A percentile compares a stretch with the other conserved stretches of the same genome.
These are phyloP conservation scores for Steinernema carpocapsae DNA, from an alignment of 2,888 invertebrate species.

Conservation along the genomic window DNA sequence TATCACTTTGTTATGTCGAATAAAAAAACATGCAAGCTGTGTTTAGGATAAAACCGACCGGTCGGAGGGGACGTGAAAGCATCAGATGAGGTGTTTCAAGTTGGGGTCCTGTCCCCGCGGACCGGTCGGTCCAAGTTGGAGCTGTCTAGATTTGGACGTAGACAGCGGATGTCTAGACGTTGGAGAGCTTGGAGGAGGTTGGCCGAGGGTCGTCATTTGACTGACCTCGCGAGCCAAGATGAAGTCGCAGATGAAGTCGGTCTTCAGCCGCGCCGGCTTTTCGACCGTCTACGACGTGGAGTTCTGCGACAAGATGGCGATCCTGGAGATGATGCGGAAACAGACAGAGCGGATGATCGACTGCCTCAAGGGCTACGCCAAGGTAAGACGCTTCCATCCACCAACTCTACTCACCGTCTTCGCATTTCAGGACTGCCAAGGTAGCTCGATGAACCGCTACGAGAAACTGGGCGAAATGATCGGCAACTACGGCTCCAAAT, in stretches of 20 bases:
- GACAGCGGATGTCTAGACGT: too few relatives aligned
- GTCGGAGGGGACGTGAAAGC: too few relatives aligned
- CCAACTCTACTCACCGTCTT: background rate
- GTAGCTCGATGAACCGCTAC: background rate
- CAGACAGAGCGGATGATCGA: conserved; percentile 6
- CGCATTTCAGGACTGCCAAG: background rate
- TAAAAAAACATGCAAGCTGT: too few relatives aligned
- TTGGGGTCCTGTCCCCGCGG: too few relatives aligned
- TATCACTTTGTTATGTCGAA: too few relatives aligned
- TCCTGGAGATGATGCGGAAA: conserved; percentile 3
- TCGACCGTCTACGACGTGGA: background rate
- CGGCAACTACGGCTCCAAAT: background rate
- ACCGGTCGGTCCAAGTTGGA: too few relatives aligned
- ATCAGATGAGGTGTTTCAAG: too few relatives aligned
- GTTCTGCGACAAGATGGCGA: background rate
- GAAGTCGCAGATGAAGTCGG: background rate
- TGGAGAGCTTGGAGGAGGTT: too few relatives aligned
- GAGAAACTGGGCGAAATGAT: background rate
- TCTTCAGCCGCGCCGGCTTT: background rate
- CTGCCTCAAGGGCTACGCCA: background rate
- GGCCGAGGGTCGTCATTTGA: too few relatives aligned
- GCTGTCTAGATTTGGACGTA: too few relatives aligned
- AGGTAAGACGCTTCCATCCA: background rate
- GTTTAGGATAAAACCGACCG: too few relatives aligned
- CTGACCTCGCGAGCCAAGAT: too few relatives aligned